These are phyloP conservation scores for Lasioglossum marginatum DNA, from an alignment of 2,888 invertebrate genomes.

Conservation along the genomic window DNA sequence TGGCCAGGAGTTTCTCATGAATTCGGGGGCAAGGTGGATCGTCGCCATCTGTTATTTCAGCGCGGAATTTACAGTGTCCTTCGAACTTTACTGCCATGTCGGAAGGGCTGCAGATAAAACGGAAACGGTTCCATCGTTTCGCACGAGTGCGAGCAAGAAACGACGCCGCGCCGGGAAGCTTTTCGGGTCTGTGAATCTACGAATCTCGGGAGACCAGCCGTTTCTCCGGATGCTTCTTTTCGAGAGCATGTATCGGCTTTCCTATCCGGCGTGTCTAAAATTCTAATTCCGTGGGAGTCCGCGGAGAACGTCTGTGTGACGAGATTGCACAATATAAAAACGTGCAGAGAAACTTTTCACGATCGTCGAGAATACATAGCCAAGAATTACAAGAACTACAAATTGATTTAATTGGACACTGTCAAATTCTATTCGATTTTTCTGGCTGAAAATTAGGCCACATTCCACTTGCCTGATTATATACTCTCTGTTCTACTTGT, in stretches of 20 bases:
- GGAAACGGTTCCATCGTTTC: conserved; percentile 5
- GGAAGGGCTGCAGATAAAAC: conserved; percentile 32
- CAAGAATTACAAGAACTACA: background rate
- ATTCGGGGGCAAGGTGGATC: background rate
- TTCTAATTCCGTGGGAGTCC: conserved; percentile 30
- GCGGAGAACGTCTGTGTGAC: background rate
- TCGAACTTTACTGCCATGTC: conserved; percentile 26
- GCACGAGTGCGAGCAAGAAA: conserved; percentile 9
- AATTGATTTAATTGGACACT: background rate
- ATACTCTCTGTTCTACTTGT: background rate
- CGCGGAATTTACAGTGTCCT: conserved; percentile 36
- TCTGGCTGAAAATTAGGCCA: background rate
- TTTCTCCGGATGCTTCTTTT: conserved; percentile 1
- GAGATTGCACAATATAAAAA: conserved; percentile 12
- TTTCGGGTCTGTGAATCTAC: conserved; percentile 26
- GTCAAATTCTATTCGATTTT: background rate
- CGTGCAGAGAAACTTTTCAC: background rate
- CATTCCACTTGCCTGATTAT: background rate
- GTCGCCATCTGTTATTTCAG: conserved; percentile 16
- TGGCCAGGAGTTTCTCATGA: conserved; percentile 1
- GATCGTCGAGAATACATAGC: background rate
- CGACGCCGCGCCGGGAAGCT: background rate
- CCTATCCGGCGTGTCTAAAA: conserved; percentile 22
- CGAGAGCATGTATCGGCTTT: conserved; percentile 1
- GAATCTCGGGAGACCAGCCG: conserved; percentile 19